Conservation (phyloP, 2,888 invertebrate species). For the Oxycera nigricornis region DNA sequence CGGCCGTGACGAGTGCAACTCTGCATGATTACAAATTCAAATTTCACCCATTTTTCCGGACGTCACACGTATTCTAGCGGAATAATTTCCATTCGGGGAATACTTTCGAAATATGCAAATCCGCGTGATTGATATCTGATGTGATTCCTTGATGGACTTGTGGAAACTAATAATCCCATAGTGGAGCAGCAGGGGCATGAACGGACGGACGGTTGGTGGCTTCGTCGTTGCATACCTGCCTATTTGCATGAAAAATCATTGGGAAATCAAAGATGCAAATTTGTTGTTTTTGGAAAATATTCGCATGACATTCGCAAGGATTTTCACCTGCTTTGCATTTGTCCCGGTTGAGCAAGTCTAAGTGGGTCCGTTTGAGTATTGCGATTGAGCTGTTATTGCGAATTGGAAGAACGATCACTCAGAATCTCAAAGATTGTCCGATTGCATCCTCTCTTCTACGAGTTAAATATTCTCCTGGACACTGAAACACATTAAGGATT, state of each 20-base stretch:
- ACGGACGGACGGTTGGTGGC: background rate
- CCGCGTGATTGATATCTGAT: slow-evolving; percentile 33
- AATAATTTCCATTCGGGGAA: slow-evolving; percentile 34
- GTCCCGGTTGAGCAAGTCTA: too few species aligned
- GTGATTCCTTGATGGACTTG: slow-evolving; percentile 34
- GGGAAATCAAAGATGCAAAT: background rate
- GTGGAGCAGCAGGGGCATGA: background rate
- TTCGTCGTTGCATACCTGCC: background rate
- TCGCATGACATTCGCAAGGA: too few species aligned
- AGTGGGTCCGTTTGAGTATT: too few species aligned
- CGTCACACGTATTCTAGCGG: slow-evolving; percentile 40
- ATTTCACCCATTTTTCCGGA: slow-evolving; percentile 46
- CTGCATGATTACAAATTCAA: slow-evolving; percentile 46
- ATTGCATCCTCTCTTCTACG: too few species aligned
- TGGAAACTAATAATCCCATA: slow-evolving; percentile 33
- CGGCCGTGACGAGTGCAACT: slow-evolving; percentile 4
- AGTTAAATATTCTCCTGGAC: too few species aligned
- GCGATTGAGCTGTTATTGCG: too few species aligned
- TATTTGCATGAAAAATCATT: slow-evolving; percentile 19
- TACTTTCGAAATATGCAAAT: slow-evolving; percentile 38
- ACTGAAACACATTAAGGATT: too few species aligned
- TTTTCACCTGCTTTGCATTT: too few species aligned
- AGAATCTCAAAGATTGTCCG: too few species aligned
- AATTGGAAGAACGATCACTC: too few species aligned
- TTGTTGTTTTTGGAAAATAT: background rate